Conservation (phyloP, 2,113 vertebrate genomes). For the Phyllostomus hastatus region DNA sequence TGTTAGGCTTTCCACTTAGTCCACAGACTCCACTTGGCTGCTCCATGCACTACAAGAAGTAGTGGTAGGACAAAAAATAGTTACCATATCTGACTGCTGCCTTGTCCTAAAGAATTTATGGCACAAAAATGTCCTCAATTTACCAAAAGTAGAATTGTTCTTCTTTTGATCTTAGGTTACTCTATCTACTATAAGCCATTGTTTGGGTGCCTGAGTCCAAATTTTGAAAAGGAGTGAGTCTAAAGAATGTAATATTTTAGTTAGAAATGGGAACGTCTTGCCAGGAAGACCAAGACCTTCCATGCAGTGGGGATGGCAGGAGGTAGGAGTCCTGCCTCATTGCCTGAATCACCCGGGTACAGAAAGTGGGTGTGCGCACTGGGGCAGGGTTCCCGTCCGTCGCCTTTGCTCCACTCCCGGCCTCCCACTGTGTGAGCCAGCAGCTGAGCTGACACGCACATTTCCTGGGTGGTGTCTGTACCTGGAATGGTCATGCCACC, state of each 20-base stretch:
- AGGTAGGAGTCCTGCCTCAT: background rate
- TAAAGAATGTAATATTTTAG: background rate
- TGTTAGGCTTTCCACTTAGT: background rate
- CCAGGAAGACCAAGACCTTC: background rate
- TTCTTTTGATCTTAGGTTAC: background rate
- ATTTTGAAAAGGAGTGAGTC: background rate
- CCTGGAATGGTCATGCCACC: background rate
- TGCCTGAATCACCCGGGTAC: background rate
- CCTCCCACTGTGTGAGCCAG: background rate
- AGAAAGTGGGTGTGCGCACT: background rate
- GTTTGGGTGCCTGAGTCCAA: background rate
- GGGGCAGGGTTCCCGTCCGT: background rate
- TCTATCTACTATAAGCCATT: background rate
- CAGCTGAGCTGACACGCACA: background rate
- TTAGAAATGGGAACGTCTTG: background rate
- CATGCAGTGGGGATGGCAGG: background rate
- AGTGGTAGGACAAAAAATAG: background rate
- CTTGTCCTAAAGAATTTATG: background rate
- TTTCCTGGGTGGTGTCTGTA: background rate
- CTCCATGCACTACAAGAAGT: conserved; percentile 18
- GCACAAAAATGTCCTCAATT: background rate
- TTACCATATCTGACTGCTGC: background rate
- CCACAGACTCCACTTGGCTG: background rate
- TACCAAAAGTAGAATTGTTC: background rate
- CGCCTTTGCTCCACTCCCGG: background rate